Evolutionary conservation across 23 tunicate genomes (phyloP).

Genomic region (Phallusia fumigata): DNA sequence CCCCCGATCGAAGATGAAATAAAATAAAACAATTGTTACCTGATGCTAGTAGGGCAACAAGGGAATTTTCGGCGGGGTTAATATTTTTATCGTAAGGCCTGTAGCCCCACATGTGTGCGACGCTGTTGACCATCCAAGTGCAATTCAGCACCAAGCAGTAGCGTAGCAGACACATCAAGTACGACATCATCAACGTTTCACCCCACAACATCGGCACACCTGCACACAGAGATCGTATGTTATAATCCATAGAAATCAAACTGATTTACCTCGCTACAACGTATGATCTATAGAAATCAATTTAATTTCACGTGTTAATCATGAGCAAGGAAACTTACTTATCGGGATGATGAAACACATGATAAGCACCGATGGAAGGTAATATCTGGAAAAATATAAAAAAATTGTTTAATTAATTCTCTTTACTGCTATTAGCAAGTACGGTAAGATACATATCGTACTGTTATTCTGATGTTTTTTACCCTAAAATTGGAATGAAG

Average conservation of each 20-base stretch:
- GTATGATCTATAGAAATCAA: background rate
- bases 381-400: background rate
- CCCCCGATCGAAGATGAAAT: no score
- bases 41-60: slow-evolving; percentile 28
- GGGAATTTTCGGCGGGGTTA: slow-evolving; percentile 37
- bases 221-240: background rate
- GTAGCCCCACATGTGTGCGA: slow-evolving; percentile 64
- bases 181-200: slow-evolving; percentile 33
- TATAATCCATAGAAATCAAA: background rate
- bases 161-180: slow-evolving; percentile 24
- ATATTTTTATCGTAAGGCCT: slow-evolving; percentile 60
- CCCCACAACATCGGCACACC: slow-evolving; percentile 20
- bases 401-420: background rate
- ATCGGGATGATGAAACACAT: background rate
- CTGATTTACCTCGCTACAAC: background rate
- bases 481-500: no score
- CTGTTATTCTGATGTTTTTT: no score
- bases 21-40: slow-evolving; percentile 47
- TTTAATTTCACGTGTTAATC: no score
- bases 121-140: slow-evolving; percentile 62
- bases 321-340: background rate
- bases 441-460: no score
- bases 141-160: slow-evolving; percentile 31
- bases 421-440: no score
- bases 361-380: background rate